Conservation (phyloP, 2,888 invertebrate species). For the Argynnis bischoffii region DNA sequence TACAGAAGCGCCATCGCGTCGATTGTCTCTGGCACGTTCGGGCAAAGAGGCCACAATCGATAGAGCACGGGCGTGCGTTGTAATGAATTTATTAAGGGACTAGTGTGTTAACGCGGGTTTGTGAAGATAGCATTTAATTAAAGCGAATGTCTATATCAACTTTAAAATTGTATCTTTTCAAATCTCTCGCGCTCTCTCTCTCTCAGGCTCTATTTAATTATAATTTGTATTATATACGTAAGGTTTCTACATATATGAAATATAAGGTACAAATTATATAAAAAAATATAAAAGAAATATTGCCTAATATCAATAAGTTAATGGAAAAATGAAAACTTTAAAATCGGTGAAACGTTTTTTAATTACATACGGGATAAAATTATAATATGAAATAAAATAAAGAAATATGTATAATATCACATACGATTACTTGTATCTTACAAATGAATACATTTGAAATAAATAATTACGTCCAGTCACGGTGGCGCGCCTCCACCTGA, state of each 20-base stretch:
- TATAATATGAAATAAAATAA: too few species aligned
- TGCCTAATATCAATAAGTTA: too few species aligned
- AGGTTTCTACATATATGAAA: too few species aligned
- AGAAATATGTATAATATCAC: not conserved
- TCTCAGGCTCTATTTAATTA: too few species aligned
- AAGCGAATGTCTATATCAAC: not conserved
- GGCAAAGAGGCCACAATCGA: constrained; percentile 79
- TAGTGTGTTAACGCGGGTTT: constrained; percentile 54
- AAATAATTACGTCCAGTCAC: constrained; percentile 42
- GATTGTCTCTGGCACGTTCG: constrained; percentile 81
- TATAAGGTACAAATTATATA: too few species aligned
- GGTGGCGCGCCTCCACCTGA: constrained; percentile 38
- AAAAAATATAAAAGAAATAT: too few species aligned
- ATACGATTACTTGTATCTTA: constrained; percentile 13
- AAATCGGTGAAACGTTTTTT: too few species aligned
- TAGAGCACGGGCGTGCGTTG: constrained; percentile 80
- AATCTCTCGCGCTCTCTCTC: too few species aligned
- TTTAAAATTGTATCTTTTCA: too few species aligned
- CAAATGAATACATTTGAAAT: constrained; percentile 18
- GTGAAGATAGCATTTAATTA: constrained; percentile 36
- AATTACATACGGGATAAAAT: too few species aligned
- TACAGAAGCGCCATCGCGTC: constrained; percentile 79
- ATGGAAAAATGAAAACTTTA: too few species aligned
- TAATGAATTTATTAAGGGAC: constrained; percentile 79
- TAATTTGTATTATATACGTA: too few species aligned